Conservation (phyloP, 2,888 invertebrate genomes). For the Orthosia gothica region DNA sequence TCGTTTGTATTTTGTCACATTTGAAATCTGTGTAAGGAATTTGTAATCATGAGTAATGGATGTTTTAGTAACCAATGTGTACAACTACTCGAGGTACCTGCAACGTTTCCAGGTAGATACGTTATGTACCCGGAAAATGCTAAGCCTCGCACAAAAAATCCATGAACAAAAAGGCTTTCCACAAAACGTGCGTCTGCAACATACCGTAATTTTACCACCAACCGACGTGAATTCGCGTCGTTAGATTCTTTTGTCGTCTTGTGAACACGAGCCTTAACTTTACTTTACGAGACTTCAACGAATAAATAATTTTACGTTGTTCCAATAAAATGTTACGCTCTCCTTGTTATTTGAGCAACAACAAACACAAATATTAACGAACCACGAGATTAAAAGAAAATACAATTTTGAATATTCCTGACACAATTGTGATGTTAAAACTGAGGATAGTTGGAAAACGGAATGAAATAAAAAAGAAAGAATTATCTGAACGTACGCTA, state of each 20-base stretch:
- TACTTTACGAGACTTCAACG: constrained; percentile 1
- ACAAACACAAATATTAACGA: constrained; percentile 9
- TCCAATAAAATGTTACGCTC: background rate
- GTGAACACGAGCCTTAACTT: constrained; percentile 4
- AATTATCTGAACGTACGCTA: constrained; percentile 3
- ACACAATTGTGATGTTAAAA: constrained; percentile 12
- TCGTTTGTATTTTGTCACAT: constrained; percentile 62
- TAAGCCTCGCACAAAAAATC: background rate
- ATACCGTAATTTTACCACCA: background rate
- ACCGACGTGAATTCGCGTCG: background rate
- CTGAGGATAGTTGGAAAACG: constrained; percentile 9
- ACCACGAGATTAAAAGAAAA: constrained; percentile 7
- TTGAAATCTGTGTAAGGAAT: constrained; percentile 59
- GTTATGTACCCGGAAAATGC: too few species aligned
- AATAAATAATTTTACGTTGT: background rate
- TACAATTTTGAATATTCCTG: constrained; percentile 2
- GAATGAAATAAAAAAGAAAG: constrained; percentile 13
- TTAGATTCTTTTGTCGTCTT: background rate
- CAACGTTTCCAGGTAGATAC: background rate
- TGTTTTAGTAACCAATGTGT: constrained; percentile 8
- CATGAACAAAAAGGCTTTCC: too few species aligned
- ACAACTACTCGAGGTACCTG: background rate
- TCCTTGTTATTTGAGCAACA: constrained; percentile 13
- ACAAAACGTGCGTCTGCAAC: background rate
- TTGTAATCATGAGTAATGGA: constrained; percentile 57